Evolutionary conservation across 2,888 invertebrate species (phyloP).

Genomic region (Harpalus rufipes): DNA sequence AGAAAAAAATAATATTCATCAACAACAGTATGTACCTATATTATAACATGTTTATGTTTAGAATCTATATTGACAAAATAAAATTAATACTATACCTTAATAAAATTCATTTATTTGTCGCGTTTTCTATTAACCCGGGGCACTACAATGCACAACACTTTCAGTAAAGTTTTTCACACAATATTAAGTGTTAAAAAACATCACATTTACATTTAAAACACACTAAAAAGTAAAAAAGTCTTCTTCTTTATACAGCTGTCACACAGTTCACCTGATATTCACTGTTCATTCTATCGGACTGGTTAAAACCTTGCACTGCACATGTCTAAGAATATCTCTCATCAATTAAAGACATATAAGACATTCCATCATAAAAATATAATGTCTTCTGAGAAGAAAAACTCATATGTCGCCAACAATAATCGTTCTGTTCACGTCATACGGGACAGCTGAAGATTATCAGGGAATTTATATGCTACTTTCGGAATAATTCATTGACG

Average conservation of each 20-base stretch:
- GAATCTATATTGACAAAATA: too few relatives aligned
- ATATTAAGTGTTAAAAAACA: not conserved
- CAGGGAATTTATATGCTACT: not conserved
- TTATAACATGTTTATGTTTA: too few relatives aligned
- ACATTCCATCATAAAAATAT: constrained; percentile 65
- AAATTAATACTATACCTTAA: too few relatives aligned
- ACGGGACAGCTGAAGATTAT: constrained; percentile 47
- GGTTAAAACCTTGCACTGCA: not conserved
- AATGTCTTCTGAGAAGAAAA: not conserved
- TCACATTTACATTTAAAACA: not conserved
- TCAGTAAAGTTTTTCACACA: too few relatives aligned
- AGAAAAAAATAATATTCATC: too few relatives aligned
- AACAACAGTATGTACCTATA: too few relatives aligned
- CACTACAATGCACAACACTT: too few relatives aligned
- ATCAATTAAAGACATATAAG: constrained; percentile 8
- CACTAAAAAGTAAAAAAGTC: not conserved
- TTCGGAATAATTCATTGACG: not conserved
- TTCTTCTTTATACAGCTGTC: not conserved
- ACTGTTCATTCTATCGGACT: not conserved
- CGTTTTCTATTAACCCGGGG: too few relatives aligned
- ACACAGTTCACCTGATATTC: not conserved
- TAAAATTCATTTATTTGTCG: too few relatives aligned
- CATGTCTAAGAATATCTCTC: not conserved
- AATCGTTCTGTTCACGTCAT: constrained; percentile 16
- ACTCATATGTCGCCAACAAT: constrained; percentile 2